Evolutionary conservation across 2,113 vertebrate species (phyloP).

Genomic region (Oophaga pumilio): DNA sequence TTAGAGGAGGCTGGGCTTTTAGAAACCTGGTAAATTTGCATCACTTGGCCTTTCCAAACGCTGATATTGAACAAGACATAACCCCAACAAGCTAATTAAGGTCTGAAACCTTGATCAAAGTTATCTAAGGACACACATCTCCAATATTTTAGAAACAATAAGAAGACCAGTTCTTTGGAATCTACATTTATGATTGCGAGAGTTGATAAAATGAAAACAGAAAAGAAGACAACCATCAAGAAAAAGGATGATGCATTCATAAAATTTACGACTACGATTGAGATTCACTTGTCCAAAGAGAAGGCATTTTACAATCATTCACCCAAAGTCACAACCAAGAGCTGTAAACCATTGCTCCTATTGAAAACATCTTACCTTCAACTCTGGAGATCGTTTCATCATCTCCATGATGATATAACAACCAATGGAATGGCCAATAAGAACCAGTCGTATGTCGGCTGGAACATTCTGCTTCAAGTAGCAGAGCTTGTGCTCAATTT

Average conservation of each 20-base stretch:
- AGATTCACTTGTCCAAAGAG: not conserved
- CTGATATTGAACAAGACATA: too few species aligned
- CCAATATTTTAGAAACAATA: too few species aligned
- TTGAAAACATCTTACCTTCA: constrained; percentile 73
- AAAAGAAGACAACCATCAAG: not conserved
- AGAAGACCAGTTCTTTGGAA: not conserved
- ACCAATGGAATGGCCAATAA: constrained; percentile 92
- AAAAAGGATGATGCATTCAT: not conserved
- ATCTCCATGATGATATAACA: constrained; percentile 88
- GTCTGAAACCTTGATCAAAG: too few species aligned
- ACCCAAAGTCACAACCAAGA: not conserved
- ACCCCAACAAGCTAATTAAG: too few species aligned
- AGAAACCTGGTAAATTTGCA: too few species aligned
- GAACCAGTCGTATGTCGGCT: constrained; percentile 77
- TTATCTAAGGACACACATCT: too few species aligned
- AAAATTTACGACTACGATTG: not conserved
- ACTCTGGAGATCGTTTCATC: constrained; percentile 82
- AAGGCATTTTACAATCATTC: not conserved
- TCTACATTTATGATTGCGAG: not conserved
- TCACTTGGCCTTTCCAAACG: too few species aligned
- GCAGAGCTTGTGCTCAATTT: constrained; percentile 89
- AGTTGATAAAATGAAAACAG: not conserved
- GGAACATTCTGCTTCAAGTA: constrained; percentile 86
- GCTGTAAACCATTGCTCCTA: not conserved
- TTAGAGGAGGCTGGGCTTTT: too few species aligned